Base-by-base conservation (phyloP, 2,888 invertebrate species). In the Rhaphigaster nebulosa region DNA sequence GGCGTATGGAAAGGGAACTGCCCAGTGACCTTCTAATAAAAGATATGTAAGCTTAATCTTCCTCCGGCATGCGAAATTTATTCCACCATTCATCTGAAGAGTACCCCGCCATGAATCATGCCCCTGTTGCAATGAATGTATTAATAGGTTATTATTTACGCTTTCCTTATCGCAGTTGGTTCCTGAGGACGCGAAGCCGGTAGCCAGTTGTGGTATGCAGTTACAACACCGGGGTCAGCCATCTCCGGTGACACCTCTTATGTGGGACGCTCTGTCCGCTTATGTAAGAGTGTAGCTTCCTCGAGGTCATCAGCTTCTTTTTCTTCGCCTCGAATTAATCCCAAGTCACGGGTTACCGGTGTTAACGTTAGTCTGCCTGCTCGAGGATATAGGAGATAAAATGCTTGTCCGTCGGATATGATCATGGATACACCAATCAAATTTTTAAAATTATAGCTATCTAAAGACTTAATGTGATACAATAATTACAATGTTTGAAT, bases 231-330 rank as follows among this genome's bases (percentile, higher is more conserved):
- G 41, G 84, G 84, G 84, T 45, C 45, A 45, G 45, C n/a, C 13
- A 15, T 26, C 45, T 10, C 45, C 84, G 26, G 45, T 84, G 45
- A 50, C 84, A 84, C 84, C 70, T 76, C 70, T 76, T 65, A 65
- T 65, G 45, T 50, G n/a, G 45, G 45, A n/a, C n/a, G 45, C n/a
- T n/a, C 45, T 84, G 84, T 6, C 45, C n/a, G n/a, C 45, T 84
- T 84, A 84, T 50, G 84, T 84, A 84, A 84, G 20, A 45, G 26
- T 15, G 84, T 26, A 23, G 84, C 84, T 84, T 50, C 84, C 45
- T 84, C 84, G 70, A 76, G 70, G 70, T 76, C 70, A 76, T 76
- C 70, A 76, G 38, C 70, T 76, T 76, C 70, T 76, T 76, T 76
- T 76, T 38, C 34, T 76, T 38, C 38, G 38, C 20, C 23, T 76